Base-by-base conservation (phyloP, 2,888 invertebrate genomes). In the Axea sp. region DNA sequence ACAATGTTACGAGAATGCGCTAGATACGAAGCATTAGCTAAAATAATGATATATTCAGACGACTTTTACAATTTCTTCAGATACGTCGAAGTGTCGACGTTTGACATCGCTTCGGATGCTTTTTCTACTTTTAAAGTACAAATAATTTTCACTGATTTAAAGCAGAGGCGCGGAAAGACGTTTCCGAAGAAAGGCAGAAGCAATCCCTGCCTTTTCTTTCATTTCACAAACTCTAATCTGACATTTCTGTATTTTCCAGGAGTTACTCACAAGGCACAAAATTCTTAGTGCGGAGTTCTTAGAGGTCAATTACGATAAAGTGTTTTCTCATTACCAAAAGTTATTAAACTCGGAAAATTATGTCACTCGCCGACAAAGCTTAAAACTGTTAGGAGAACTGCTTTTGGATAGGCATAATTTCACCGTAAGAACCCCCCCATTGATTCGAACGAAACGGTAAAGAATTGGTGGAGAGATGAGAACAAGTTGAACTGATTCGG, bases 41-140 rank as follows among this genome's bases (percentile, higher is more conserved):
- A 98, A 91, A 97, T 99, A 81, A 96, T 99, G 94, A 92, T 99
- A 82, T 94, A 97, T 90, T 96, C 97, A 73, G 96, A 97, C 81
- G 96, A 98, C 89, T 99, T 99, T 91, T 99, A 98, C 89, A 97
- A 98, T 90, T 99, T 99, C 92, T 99, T 99, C 90, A 94, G 95
- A 89, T 99, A 99, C 89, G 99, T 99, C 84, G 99, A 99, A 91
- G 97, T 99, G 81, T 98, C 99, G 81, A 99, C 99, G 80, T 99
- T 99, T 91, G 99, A 99, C 92, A 99, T 99, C 88, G 99, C 99
- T 88, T 99, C 99, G 80, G 99, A 99, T 93, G 99, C 99, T 90
- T 99, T 99, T 91, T 97, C 99, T 88, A 99, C 99, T 81, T 99
- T 99, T 92, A 99, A 99, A 94, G 98, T 97, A 88, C 6, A 24